Evolutionary conservation across 2,888 invertebrate species (phyloP), one percentile per base, ranked within the genome.

Genomic region (Philaethria dido): DNA sequence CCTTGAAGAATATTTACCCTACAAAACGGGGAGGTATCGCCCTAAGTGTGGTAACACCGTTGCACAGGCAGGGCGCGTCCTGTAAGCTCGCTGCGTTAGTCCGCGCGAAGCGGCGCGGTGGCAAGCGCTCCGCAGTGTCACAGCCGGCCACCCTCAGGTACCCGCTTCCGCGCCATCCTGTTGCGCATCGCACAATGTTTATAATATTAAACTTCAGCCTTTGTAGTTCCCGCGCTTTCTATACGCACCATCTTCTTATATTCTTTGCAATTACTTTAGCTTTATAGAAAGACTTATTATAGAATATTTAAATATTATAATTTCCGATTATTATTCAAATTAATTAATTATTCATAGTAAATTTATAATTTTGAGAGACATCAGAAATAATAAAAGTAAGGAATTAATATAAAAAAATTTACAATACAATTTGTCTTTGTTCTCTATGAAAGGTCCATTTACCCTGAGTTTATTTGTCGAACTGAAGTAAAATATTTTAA

Each of bases 151-250:
- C 84, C 85, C 78, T 80, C 82, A 87, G 87, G 88, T 87, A 87
- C 81, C 71, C 78, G 80, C 76, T 77, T 73, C 73, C 77, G 78
- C 81, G 79, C 87, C 86, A 87, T 86, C 88, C 89, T 89, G 89
- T 90, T 90, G 90, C 90, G 90, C 88, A 85, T 81, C 86, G 85
- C 88, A 88, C 86, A 81, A 85, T 86, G 87, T 87, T 87, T 85
- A 86, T 84, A 77, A 76, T 68, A 72, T 67, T 67, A 63, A 75
- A 75, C 77, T 75, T 72, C 71, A 73, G 67, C 54, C 69, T 71
- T 73, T 72, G 68, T 70, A 60, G 45, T 75, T 76, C 72, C 72
- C 76, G 76, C 76, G 74, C 76, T 75, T 73, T 72, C 47, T 66
- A 25, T 39, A 70, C 60, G 67, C 70, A 70, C 69, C 48, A 33